These are phyloP conservation scores for Chelidonichthys spinosus DNA, from an alignment of 2,797 vertebrate genomes.

Conservation along the genomic window DNA sequence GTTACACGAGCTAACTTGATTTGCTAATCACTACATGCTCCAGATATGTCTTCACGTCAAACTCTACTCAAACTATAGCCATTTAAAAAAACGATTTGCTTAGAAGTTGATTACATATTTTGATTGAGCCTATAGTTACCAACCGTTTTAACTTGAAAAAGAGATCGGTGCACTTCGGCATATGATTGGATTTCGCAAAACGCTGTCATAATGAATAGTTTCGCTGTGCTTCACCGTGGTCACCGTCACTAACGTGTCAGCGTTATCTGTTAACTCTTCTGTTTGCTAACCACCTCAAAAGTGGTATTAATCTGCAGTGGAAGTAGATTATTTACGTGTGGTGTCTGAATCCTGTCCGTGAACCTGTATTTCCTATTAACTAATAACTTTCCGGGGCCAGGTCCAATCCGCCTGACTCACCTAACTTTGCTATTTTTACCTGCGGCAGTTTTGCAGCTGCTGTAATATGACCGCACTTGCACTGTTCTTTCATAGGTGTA, in stretches of 20 bases:
- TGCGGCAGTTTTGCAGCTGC: not conserved
- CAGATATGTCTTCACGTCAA: not conserved
- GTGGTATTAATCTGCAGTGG: too few relatives aligned
- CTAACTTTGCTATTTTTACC: not conserved
- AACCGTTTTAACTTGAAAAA: rapidly evolving
- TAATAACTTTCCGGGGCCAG: not conserved
- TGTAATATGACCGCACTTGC: not conserved
- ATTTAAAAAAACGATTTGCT: rapidly evolving
- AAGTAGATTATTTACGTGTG: too few relatives aligned
- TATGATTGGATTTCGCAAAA: rapidly evolving
- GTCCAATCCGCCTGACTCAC: rapidly evolving
- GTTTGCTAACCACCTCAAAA: too few relatives aligned
- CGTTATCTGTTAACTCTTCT: too few relatives aligned
- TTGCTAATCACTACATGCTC: conserved; percentile 42
- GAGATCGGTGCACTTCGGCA: not conserved
- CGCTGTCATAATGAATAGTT: not conserved
- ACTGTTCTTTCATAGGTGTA: too few relatives aligned
- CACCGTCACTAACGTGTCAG: too few relatives aligned
- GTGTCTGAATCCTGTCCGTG: too few relatives aligned
- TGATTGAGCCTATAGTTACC: too few relatives aligned
- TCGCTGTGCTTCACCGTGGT: not conserved
- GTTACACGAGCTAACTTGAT: not conserved
- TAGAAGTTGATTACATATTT: too few relatives aligned
- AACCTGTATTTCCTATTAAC: too few relatives aligned
- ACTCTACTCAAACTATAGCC: not conserved